phyloP scores from a whole-genome alignment of 2,797 vertebrate species.

The Bradypus variegatus region DNA sequence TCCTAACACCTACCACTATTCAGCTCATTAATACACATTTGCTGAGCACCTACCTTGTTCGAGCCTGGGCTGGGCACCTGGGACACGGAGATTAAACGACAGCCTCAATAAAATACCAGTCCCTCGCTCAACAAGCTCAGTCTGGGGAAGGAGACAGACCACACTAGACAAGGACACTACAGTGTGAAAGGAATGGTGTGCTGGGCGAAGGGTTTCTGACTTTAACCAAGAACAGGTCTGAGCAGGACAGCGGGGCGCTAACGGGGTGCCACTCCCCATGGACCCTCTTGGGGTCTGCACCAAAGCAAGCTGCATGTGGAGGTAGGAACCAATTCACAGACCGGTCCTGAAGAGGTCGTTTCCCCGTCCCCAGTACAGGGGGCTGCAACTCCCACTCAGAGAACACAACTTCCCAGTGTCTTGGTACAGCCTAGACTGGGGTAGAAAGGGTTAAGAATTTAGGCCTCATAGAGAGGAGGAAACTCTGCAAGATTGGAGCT shows the following conservation, averaged over 20 bases:
- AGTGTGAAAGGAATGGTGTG: fast-evolving
- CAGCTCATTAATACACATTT: background rate
- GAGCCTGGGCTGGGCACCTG: background rate
- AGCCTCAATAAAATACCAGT: background rate
- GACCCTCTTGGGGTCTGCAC: background rate
- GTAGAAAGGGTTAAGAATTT: background rate
- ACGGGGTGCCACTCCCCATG: fast-evolving
- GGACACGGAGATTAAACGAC: background rate
- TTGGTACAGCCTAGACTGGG: too few relatives aligned
- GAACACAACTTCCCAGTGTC: background rate
- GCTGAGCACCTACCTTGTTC: background rate
- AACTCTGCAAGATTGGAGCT: background rate
- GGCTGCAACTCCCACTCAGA: background rate
- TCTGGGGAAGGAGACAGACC: background rate
- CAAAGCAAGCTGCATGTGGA: background rate
- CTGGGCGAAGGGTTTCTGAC: background rate
- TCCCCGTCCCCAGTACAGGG: background rate
- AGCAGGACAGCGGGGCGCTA: background rate
- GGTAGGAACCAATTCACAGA: background rate
- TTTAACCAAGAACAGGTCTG: background rate
- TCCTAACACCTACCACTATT: background rate
- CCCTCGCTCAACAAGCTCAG: background rate
- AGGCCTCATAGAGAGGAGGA: background rate
- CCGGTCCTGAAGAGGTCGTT: background rate
- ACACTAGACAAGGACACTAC: fast-evolving